phyloP scores from a whole-genome alignment of 2,888 invertebrate genomes.

The Syritta pipiens region DNA sequence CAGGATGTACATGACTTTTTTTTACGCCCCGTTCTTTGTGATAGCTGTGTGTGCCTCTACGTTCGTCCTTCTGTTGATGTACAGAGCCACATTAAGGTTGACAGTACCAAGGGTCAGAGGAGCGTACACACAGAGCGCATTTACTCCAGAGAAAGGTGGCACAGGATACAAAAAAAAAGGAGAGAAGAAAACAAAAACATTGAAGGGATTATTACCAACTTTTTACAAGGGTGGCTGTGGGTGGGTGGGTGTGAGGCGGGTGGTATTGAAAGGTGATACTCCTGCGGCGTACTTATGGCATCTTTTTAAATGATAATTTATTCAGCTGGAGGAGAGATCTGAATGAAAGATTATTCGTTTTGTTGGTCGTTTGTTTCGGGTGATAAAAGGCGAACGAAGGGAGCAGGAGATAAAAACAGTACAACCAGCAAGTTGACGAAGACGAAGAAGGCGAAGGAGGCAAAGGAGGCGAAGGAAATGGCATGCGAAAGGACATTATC shows the following conservation, averaged over 20 bases:
- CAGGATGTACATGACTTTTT: conserved; percentile 44
- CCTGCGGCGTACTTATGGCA: conserved; percentile 67
- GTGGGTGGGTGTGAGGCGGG: conserved; percentile 19
- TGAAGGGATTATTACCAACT: conserved; percentile 62
- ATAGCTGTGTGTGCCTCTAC: conserved; percentile 12
- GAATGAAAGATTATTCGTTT: conserved; percentile 58
- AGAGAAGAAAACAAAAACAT: conserved; percentile 28
- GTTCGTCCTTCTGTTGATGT: conserved; percentile 38
- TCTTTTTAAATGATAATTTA: conserved; percentile 69
- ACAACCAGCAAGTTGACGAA: conserved; percentile 13
- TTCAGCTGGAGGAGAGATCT: conserved; percentile 62
- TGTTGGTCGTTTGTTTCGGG: conserved; percentile 54
- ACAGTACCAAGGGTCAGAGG: conserved; percentile 59
- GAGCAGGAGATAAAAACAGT: conserved; percentile 32
- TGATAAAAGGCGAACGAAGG: conserved; percentile 48
- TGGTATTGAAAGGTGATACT: conserved; percentile 68
- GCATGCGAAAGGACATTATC: conserved; percentile 53
- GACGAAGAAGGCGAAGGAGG: too few species aligned
- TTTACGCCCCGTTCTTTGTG: neutral
- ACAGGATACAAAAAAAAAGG: conserved; percentile 15
- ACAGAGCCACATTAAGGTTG: conserved; percentile 56
- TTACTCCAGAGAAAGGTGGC: conserved; percentile 50
- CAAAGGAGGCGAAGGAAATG: conserved; percentile 47
- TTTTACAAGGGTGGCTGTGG: conserved; percentile 40
- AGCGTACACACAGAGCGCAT: conserved; percentile 19